A percentile compares a stretch with the other conserved stretches of the same genome.
phyloP scores from a whole-genome alignment of 1,140 invertebrate genomes.

The Atta texana region DNA sequence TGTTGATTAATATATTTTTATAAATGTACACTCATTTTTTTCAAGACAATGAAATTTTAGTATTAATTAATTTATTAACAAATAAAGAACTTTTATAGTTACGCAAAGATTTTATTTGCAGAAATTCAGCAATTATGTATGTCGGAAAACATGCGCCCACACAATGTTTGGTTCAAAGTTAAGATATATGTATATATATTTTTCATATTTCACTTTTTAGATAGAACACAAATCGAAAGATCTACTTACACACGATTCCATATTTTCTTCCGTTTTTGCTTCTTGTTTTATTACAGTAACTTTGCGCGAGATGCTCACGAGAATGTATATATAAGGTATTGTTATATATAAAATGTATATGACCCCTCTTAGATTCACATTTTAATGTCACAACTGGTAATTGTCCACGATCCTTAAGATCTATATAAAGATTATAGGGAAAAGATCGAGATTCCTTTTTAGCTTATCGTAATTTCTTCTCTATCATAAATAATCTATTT shows the following conservation, averaged over 20 bases:
- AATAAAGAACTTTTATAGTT: neutral
- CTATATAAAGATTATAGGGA: conserved; percentile 6
- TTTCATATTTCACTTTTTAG: conserved; percentile 3
- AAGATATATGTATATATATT: neutral
- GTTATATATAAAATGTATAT: conserved; percentile 7
- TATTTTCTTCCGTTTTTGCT: conserved; percentile 31
- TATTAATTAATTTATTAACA: neutral
- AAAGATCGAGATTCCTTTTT: conserved; percentile 37
- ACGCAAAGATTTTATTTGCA: neutral
- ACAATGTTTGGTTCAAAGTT: neutral
- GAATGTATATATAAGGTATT: conserved; percentile 33
- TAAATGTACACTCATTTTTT: neutral
- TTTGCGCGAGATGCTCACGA: neutral
- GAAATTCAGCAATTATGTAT: neutral
- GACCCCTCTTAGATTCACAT: neutral
- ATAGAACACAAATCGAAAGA: neutral
- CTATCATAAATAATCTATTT: conserved; percentile 30
- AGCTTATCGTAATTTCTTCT: conserved; percentile 40
- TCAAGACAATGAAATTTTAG: neutral
- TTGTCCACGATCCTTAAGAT: conserved; percentile 14
- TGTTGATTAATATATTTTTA: conserved; percentile 10
- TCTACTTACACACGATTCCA: neutral
- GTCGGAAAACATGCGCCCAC: neutral
- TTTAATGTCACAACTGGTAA: neutral
- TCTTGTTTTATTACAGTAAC: conserved; percentile 31